phyloP scores from a whole-genome alignment of 2,113 vertebrate genomes.

The Cebus imitator region DNA sequence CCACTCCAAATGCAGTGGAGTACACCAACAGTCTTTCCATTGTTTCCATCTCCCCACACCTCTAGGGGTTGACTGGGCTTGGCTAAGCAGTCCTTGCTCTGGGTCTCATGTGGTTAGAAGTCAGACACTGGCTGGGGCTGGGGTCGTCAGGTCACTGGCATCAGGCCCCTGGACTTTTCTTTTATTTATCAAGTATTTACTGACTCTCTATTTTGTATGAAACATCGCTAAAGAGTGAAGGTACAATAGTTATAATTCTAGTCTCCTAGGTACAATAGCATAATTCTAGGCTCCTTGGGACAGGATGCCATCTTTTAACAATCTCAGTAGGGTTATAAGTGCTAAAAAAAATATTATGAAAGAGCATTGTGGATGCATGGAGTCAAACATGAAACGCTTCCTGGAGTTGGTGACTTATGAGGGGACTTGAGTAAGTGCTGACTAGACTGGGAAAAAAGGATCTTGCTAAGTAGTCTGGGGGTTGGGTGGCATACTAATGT shows the following conservation, averaged over 20 bases:
- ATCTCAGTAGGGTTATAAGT: neutral
- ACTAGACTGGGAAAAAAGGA: neutral
- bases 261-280: neutral
- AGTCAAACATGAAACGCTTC: neutral
- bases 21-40: neutral
- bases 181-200: neutral
- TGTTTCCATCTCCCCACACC: no score
- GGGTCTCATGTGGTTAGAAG: neutral
- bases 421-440: neutral
- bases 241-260: neutral
- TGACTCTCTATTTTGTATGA: neutral
- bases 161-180: neutral
- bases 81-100: neutral
- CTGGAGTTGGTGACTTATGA: neutral
- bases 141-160: neutral
- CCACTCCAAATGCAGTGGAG: neutral
- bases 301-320: neutral
- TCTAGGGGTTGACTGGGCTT: neutral
- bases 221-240: neutral
- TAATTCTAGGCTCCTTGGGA: neutral
- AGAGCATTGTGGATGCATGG: neutral
- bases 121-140: neutral
- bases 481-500: neutral
- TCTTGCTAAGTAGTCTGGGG: neutral
- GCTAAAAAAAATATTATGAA: neutral